Evolutionary conservation across 2,113 vertebrate genomes (phyloP).

Genomic region (Herpetotheres cachinnans): DNA sequence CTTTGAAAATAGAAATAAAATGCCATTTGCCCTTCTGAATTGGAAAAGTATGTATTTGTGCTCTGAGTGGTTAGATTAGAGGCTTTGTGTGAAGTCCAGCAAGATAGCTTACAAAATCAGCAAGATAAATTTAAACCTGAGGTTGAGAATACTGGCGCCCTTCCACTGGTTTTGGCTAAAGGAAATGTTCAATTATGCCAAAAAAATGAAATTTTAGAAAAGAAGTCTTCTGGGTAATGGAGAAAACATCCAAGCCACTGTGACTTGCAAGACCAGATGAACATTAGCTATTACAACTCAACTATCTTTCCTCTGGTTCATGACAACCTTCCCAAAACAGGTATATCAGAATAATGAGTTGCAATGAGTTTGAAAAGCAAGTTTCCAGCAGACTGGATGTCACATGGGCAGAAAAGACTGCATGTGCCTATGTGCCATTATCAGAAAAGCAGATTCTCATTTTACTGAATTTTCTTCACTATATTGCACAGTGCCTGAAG

Average conservation of each 20-base stretch:
- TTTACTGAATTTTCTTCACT: background rate
- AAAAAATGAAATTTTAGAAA: background rate
- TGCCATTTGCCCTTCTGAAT: conserved; percentile 32
- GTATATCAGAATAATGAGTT: background rate
- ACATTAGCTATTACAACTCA: background rate
- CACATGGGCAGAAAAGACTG: background rate
- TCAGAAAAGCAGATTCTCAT: background rate
- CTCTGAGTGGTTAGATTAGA: conserved; percentile 24
- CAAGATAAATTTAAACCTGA: conserved; percentile 59
- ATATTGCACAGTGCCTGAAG: background rate
- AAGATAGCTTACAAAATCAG: conserved; percentile 40
- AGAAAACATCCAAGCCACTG: background rate
- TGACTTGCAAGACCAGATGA: background rate
- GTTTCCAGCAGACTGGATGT: background rate
- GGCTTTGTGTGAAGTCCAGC: conserved; percentile 32
- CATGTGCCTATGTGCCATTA: background rate
- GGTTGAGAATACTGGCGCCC: conserved; percentile 12
- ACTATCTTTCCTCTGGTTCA: background rate
- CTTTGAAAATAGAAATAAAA: conserved; percentile 59
- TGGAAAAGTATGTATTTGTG: background rate
- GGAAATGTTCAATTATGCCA: background rate
- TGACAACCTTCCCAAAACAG: background rate
- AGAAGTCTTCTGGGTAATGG: background rate
- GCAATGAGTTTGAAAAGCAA: background rate
- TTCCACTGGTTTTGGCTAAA: conserved; percentile 32